Conservation (phyloP, 2,888 invertebrate genomes). For the Agapostemon virescens region DNA sequence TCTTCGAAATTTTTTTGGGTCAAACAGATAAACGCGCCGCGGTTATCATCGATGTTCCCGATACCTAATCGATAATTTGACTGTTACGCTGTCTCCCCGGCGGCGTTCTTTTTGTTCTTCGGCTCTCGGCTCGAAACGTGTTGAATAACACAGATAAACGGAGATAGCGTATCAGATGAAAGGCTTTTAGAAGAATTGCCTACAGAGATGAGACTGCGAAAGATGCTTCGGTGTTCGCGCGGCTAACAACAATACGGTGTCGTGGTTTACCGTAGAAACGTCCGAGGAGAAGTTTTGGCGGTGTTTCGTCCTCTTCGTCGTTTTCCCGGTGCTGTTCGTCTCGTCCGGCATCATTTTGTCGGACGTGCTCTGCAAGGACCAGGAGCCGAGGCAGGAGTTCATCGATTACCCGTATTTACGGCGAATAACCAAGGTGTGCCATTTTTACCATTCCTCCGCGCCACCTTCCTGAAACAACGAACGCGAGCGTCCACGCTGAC, state of each 20-base stretch:
- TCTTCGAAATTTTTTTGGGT: neutral
- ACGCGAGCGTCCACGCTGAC: neutral
- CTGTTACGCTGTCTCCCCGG: neutral
- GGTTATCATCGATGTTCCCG: constrained; percentile 7
- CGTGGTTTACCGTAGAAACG: constrained; percentile 25
- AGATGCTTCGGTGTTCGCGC: neutral
- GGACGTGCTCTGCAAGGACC: constrained; percentile 39
- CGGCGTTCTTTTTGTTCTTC: neutral
- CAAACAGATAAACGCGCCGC: neutral
- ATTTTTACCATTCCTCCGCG: neutral
- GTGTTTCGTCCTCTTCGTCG: constrained; percentile 41
- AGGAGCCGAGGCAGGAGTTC: constrained; percentile 66
- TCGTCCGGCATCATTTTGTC: constrained; percentile 36
- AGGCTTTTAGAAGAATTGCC: neutral
- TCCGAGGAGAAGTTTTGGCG: constrained; percentile 52
- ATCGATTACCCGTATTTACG: constrained; percentile 67
- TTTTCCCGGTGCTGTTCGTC: constrained; percentile 57
- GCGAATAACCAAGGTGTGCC: constrained; percentile 70
- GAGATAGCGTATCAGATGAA: constrained; percentile 19
- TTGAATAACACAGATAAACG: neutral
- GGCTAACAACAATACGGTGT: constrained; percentile 16
- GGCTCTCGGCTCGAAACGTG: neutral
- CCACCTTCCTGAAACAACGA: neutral
- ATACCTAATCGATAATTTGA: constrained; percentile 24
- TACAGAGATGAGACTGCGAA: neutral